A percentile compares a stretch with the other conserved stretches of the same genome.
Conservation (phyloP, 2,888 invertebrate species). For the Rapana venosa region DNA sequence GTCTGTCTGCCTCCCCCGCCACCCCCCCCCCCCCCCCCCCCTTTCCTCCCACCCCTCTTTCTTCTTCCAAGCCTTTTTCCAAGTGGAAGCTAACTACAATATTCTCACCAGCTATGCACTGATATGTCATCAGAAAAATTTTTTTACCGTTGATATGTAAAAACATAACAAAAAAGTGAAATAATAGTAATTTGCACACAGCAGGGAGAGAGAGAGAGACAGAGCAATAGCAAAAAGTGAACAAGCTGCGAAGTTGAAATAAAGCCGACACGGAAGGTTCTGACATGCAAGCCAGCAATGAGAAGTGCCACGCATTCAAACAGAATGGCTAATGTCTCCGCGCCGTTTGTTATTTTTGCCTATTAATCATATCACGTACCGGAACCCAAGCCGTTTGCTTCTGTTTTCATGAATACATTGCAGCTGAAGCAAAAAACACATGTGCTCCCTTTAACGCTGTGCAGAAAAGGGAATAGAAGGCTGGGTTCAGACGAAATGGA, state of each 20-base stretch:
- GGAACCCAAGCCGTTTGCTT: conserved; percentile 24
- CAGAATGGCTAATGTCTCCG: conserved; percentile 28
- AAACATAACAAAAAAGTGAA: not conserved
- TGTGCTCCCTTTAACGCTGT: not conserved
- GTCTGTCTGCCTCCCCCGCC: not conserved
- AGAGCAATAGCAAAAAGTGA: not conserved
- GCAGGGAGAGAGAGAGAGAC: conserved; percentile 29
- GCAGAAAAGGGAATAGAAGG: conserved; percentile 15
- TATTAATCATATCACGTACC: conserved; percentile 35
- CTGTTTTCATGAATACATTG: conserved; percentile 31
- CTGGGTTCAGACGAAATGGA: not conserved
- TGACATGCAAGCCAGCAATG: conserved; percentile 14
- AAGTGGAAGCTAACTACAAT: not conserved
- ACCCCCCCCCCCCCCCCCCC: not conserved
- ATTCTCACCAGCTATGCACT: not conserved
- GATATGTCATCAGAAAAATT: not conserved
- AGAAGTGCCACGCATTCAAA: conserved; percentile 22
- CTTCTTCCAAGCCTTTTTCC: no score
- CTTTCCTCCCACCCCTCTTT: no score
- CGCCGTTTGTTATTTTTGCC: conserved; percentile 22
- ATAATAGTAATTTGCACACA: not conserved
- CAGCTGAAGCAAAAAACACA: not conserved
- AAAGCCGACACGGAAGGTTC: conserved; percentile 13
- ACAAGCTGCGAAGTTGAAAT: not conserved
- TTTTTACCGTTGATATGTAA: not conserved